Evolutionary conservation across 2,888 invertebrate species (phyloP).

Genomic region (Molorchus minor): DNA sequence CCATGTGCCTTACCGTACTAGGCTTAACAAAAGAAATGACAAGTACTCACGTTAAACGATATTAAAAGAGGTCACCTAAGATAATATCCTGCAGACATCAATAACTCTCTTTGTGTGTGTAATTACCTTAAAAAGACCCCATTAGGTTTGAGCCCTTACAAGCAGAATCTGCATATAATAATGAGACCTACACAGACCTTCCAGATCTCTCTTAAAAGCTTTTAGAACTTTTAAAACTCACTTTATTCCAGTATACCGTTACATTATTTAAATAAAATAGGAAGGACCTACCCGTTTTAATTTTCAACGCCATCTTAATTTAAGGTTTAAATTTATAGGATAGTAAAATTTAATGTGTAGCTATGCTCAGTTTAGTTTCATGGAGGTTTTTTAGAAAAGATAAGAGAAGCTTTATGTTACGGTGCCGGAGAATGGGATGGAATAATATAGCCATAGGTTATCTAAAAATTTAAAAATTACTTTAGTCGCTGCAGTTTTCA

Average conservation of each 20-base stretch:
- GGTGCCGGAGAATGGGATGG: no score
- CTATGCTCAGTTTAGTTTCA: background rate
- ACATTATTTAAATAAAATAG: slow-evolving; percentile 43
- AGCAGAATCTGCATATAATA: slow-evolving; percentile 46
- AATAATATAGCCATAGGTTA: no score
- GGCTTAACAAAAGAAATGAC: no score
- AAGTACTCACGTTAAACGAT: no score
- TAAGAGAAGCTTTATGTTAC: no score
- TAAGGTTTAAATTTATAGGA: slow-evolving; percentile 1
- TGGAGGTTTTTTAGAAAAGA: background rate
- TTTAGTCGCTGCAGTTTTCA: no score
- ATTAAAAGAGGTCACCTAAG: background rate
- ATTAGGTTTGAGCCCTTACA: slow-evolving; percentile 32
- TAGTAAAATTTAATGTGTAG: background rate
- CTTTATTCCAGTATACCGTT: slow-evolving; percentile 37
- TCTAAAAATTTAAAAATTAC: no score
- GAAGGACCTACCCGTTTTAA: slow-evolving; percentile 35
- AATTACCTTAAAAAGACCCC: slow-evolving; percentile 25
- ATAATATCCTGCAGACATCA: background rate
- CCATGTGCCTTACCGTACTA: no score
- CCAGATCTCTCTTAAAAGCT: slow-evolving; percentile 48
- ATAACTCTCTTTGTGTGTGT: slow-evolving; percentile 4
- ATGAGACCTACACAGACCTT: slow-evolving; percentile 46
- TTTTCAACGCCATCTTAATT: slow-evolving; percentile 28
- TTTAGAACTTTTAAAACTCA: slow-evolving; percentile 43